Conservation (phyloP, 2,113 vertebrate species). For the Noctilio leporinus region DNA sequence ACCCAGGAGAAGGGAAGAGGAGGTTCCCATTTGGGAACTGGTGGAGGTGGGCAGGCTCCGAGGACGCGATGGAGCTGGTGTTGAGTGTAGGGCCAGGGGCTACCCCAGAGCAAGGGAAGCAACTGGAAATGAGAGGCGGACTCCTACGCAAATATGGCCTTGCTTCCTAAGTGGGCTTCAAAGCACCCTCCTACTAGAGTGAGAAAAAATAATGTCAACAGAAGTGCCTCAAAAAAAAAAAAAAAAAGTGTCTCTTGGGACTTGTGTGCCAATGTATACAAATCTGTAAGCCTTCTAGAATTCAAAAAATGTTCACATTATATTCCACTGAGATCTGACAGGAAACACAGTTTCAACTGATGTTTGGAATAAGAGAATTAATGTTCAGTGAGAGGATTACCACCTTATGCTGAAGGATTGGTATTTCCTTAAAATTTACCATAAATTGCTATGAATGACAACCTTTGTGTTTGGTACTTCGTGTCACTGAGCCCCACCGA, state of each 20-base stretch:
- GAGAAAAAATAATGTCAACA: neutral
- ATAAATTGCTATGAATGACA: neutral
- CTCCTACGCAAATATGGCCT: neutral
- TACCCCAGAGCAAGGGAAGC: neutral
- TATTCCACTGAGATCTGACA: neutral
- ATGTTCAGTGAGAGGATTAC: neutral
- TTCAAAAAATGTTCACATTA: neutral
- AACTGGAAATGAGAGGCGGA: neutral
- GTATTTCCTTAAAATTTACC: neutral
- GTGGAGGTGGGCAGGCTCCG: neutral
- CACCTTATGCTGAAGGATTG: neutral
- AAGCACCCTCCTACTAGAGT: neutral
- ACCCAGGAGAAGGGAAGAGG: neutral
- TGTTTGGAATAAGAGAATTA: neutral
- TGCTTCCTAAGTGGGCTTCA: neutral
- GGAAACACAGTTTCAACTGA: neutral
- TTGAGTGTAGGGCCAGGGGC: neutral
- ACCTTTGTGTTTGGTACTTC: neutral
- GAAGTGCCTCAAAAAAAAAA: neutral
- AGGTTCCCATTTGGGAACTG: neutral
- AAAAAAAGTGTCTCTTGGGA: neutral
- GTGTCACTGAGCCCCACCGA: neutral
- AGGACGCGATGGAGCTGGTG: neutral
- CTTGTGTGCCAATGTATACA: neutral
- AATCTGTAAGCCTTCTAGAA: neutral